Conservation (phyloP, 2,797 vertebrate species). For the Danio kyathit region DNA sequence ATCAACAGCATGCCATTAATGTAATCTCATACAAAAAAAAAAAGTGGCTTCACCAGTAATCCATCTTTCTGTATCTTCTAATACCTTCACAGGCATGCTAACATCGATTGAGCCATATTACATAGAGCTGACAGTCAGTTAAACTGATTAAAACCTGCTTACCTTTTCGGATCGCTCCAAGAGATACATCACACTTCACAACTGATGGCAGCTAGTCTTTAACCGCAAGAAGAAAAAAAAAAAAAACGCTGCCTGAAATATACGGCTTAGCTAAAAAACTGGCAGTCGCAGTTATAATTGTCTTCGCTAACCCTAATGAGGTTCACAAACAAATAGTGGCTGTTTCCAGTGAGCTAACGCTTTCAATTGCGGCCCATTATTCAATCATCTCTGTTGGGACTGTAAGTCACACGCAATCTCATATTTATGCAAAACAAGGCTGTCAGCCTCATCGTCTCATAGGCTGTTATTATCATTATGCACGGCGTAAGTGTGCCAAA, state of each 20-base stretch:
- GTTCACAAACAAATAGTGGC: conserved; percentile 25
- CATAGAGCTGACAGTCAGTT: conserved; percentile 14
- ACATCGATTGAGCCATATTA: conserved; percentile 28
- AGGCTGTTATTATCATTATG: conserved; percentile 59
- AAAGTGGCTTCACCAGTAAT: not conserved
- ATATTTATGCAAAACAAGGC: conserved; percentile 61
- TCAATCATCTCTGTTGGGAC: conserved; percentile 56
- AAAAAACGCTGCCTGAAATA: not conserved
- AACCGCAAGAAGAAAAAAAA: conserved; percentile 10
- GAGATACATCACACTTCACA: conserved; percentile 40
- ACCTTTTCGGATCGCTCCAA: conserved; percentile 12
- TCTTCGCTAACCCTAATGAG: conserved; percentile 15
- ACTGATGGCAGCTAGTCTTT: conserved; percentile 20
- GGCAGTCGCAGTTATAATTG: not conserved
- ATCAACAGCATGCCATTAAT: not conserved
- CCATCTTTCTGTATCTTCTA: not conserved
- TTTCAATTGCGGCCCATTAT: conserved; percentile 45
- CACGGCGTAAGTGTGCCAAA: conserved; percentile 46
- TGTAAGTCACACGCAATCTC: conserved; percentile 35
- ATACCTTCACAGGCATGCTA: not conserved
- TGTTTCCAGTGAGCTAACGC: conserved; percentile 17
- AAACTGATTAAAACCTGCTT: conserved; percentile 43
- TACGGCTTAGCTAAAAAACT: not conserved
- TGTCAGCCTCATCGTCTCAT: conserved; percentile 52
- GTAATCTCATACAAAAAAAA: not conserved